Conservation (phyloP, 2,113 vertebrate genomes). For the Tonatia bakeri region DNA sequence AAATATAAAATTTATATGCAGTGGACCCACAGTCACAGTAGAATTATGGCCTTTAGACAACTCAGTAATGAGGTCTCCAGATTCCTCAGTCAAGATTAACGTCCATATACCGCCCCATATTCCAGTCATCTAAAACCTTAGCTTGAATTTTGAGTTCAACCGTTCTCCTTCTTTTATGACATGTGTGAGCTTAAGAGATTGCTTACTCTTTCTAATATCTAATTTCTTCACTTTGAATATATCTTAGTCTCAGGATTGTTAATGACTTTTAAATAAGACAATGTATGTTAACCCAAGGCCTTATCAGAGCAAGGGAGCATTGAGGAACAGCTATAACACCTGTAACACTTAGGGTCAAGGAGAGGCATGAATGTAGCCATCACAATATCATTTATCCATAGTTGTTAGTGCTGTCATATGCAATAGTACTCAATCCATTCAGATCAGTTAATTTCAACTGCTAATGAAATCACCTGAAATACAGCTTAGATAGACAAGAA, state of each 20-base stretch:
- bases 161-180: neutral
- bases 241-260: neutral
- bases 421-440: neutral
- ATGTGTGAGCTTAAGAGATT: neutral
- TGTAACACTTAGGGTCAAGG: neutral
- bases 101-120: neutral
- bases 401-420: neutral
- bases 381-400: neutral
- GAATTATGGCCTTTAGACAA: neutral
- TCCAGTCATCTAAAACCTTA: neutral
- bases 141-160: neutral
- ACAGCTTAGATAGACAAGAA: neutral
- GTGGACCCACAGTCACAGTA: neutral
- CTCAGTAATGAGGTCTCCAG: neutral
- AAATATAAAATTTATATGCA: neutral
- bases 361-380: neutral
- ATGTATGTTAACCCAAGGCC: neutral
- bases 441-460: neutral
- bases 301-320: neutral
- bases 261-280: constrained; percentile 15
- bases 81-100: neutral
- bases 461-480: neutral
- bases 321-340: neutral
- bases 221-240: neutral
- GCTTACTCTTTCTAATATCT: neutral